Base-by-base conservation (phyloP, 2,797 vertebrate genomes). In the Enteromius trimaculatus region DNA sequence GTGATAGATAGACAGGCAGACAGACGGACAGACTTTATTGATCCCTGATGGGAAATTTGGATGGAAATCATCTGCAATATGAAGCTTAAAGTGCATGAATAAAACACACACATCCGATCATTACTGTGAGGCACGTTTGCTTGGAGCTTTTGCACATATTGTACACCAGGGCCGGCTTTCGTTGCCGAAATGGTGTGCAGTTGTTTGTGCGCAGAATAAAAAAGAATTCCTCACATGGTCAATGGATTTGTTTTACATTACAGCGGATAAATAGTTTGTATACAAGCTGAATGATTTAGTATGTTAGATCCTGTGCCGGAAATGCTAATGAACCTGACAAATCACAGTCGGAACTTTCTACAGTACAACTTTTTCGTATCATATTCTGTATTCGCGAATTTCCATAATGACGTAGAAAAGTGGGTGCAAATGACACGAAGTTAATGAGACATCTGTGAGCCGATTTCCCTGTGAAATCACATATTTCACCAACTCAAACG, bases 401-500 rank as follows among this genome's bases (percentile, higher is more conserved):
- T 66, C 77, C 16, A 79, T 77, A 60, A 75, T 78, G 42, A 81
- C 79, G 55, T 83, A 77, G 69, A 76, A 71, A 39, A 62, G 69
- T 53, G 60, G 77, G 69, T 80, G 79, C 37, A 60, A 80, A 78
- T 29, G 80, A 37, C 62, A 79, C 44, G 23, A 83, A 86, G 83
- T 80, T 70, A 51, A 76, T 80, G 83, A 76, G 80, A 85, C 85
- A 79, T 86, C 87, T 85, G 84, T 42, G 70, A 84, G 83, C 31
- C 39, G 82, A 82, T 75, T 80, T 34, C 37, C 16, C 62, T 77
- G 87, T 31, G 60, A 83, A 86, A 79, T 78, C 66, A 39, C 53
- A 79, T 72, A 69, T 80, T 81, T 85, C 65, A 68, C 51, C 75
- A 82, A 62, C 70, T 75, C 47, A 81, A 76, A 65, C 72, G 51